phyloP scores from a whole-genome alignment of 2,888 invertebrate species.

The Onchidella celtica region DNA sequence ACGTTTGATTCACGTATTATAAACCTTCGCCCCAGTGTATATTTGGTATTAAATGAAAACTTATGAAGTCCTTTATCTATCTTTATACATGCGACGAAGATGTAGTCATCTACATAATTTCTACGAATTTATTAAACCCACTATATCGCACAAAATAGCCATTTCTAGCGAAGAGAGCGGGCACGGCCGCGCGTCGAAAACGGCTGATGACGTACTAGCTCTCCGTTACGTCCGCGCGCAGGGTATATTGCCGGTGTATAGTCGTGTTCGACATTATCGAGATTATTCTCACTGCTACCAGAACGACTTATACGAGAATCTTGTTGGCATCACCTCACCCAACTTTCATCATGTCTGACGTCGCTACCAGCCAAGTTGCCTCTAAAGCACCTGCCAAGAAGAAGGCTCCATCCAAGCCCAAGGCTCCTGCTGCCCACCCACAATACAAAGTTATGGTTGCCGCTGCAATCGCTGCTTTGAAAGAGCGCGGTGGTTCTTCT shows the following conservation, averaged over 20 bases:
- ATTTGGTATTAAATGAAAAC: too few species aligned
- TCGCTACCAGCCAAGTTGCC: conserved; percentile 26
- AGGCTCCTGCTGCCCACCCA: conserved; percentile 59
- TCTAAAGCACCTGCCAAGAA: conserved; percentile 41
- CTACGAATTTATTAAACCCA: too few species aligned
- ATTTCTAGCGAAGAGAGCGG: background rate
- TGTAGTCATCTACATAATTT: too few species aligned
- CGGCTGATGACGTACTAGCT: conserved; percentile 29
- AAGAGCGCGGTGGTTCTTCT: conserved; percentile 77
- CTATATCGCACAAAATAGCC: conserved; percentile 36
- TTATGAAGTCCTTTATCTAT: too few species aligned
- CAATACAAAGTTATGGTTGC: conserved; percentile 76
- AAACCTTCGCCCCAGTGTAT: too few species aligned
- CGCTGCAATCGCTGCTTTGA: conserved; percentile 73
- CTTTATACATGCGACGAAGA: too few species aligned
- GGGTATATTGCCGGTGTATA: too few species aligned
- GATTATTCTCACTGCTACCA: too few species aligned
- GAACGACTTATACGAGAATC: too few species aligned
- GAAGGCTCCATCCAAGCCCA: conserved; percentile 41
- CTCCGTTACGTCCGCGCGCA: conserved; percentile 29
- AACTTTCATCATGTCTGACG: conserved; percentile 49
- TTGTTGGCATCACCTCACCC: too few species aligned
- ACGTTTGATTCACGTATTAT: too few species aligned
- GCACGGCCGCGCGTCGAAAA: background rate
- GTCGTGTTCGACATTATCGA: too few species aligned